Conservation (phyloP, 2,888 invertebrate species). For the Sepiola atlantica region DNA sequence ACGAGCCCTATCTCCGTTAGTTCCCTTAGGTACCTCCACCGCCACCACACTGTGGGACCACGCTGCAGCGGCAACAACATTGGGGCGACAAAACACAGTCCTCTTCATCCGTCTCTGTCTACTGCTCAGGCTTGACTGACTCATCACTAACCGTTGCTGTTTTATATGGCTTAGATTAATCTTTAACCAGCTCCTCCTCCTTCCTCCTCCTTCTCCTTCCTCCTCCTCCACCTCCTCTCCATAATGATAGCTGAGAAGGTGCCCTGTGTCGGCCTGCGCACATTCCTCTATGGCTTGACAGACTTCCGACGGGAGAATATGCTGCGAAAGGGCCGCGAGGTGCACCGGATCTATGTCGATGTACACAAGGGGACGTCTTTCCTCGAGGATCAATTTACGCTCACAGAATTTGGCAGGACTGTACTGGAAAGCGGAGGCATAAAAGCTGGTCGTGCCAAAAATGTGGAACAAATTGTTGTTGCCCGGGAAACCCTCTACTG, state of each 20-base stretch:
- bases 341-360: slow-evolving; percentile 68
- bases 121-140: slow-evolving; percentile 35
- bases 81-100: slow-evolving; percentile 42
- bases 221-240: not conserved
- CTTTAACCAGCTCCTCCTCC: slow-evolving; percentile 33
- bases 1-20: slow-evolving; percentile 46
- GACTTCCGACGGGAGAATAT: slow-evolving; percentile 66
- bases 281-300: slow-evolving; percentile 63
- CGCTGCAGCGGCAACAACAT: slow-evolving; percentile 41
- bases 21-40: slow-evolving; percentile 47
- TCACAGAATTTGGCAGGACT: slow-evolving; percentile 68
- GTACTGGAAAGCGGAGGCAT: slow-evolving; percentile 67
- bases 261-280: slow-evolving; percentile 64
- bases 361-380: slow-evolving; percentile 67
- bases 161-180: slow-evolving; percentile 46
- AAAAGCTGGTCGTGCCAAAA: slow-evolving; percentile 66
- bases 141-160: slow-evolving; percentile 39
- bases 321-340: slow-evolving; percentile 68
- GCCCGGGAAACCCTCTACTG: slow-evolving; percentile 69
- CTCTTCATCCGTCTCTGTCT: slow-evolving; percentile 37
- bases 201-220: not conserved
- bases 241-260: slow-evolving; percentile 63
- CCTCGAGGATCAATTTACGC: slow-evolving; percentile 66
- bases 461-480: slow-evolving; percentile 69
- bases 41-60: slow-evolving; percentile 37